Evolutionary conservation across 1,140 invertebrate genomes (phyloP).

Genomic region (Spodoptera litura): DNA sequence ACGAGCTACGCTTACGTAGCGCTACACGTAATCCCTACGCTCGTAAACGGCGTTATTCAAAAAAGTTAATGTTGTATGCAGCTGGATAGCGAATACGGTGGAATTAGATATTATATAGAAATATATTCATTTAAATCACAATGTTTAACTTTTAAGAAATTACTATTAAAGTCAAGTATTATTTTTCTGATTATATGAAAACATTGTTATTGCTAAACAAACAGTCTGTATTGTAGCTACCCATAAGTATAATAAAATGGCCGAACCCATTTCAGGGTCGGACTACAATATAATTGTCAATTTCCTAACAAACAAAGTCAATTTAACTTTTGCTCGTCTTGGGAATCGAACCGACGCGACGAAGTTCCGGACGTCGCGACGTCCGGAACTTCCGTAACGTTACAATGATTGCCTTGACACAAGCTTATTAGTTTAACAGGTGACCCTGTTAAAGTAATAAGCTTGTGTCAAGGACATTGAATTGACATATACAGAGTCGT

Average conservation of each 20-base stretch:
- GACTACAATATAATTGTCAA: slow-evolving; percentile 24
- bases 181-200: no score
- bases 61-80: neutral
- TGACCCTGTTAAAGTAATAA: no score
- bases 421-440: neutral
- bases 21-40: slow-evolving; percentile 13
- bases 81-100: no score
- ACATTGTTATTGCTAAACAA: no score
- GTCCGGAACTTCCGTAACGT: neutral
- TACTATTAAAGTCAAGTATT: no score
- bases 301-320: slow-evolving; percentile 37
- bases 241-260: neutral
- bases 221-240: neutral
- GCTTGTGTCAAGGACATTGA: no score
- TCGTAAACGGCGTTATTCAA: neutral
- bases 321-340: slow-evolving; percentile 17
- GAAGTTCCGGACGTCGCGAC: no score
- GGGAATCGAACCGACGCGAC: slow-evolving; percentile 24
- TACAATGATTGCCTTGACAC: neutral
- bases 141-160: no score
- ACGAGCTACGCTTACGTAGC: slow-evolving; percentile 2
- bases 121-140: no score
- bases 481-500: no score
- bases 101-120: no score
- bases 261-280: neutral